A percentile compares a stretch with the other conserved stretches of the same genome.
phyloP scores from a whole-genome alignment of 2,113 vertebrate species.

The Rynchops niger region DNA sequence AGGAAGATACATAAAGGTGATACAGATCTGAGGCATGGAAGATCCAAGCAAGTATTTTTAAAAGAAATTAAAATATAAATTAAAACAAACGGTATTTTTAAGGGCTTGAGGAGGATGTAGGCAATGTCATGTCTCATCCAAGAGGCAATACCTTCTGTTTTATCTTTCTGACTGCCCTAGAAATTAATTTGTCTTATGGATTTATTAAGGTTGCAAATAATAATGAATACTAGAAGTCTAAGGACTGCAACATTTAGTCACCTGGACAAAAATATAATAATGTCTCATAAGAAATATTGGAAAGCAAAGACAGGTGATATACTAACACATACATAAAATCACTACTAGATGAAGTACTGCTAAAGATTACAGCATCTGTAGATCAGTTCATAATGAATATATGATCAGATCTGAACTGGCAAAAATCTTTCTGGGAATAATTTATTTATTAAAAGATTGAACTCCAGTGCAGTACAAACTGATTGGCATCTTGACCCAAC shows the following conservation, averaged over 20 bases:
- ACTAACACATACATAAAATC: neutral
- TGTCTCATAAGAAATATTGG: neutral
- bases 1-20: neutral
- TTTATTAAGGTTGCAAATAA: neutral
- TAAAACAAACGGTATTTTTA: neutral
- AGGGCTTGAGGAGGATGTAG: neutral
- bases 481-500: neutral
- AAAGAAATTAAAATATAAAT: neutral
- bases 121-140: neutral
- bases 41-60: neutral
- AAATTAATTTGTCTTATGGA: neutral
- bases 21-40: neutral
- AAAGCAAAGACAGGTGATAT: neutral
- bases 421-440: neutral
- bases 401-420: neutral
- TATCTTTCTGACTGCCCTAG: neutral
- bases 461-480: neutral
- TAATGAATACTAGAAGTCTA: neutral
- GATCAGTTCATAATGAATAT: neutral
- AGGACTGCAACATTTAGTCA: neutral
- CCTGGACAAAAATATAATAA: neutral
- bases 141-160: neutral
- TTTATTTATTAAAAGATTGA: neutral
- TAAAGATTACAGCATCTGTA: neutral
- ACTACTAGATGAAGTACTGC: neutral